Evolutionary conservation across 2,797 vertebrate genomes (phyloP).

Genomic region (Tenualosa thibaudeaui): DNA sequence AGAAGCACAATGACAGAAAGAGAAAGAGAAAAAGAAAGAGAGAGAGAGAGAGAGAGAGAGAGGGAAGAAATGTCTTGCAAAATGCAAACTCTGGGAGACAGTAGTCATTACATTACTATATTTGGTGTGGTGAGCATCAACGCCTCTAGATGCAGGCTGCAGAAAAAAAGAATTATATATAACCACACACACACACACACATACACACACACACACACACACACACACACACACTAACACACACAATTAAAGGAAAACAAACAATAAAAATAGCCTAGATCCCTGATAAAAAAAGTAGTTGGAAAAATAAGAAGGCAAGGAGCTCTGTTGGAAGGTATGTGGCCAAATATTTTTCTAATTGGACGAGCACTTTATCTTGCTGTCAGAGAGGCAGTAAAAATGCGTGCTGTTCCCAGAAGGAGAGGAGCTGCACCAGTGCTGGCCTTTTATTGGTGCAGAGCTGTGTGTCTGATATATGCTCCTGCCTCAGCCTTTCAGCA

Average conservation of each 20-base stretch:
- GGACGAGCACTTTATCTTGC: conserved; percentile 83
- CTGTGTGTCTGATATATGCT: conserved; percentile 76
- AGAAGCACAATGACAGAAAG: conserved; percentile 57
- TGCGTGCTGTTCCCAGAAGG: conserved; percentile 74
- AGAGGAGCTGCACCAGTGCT: conserved; percentile 72
- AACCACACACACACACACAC: conserved; percentile 35
- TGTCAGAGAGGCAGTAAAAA: conserved; percentile 82
- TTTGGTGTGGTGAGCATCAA: conserved; percentile 39
- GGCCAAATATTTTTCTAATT: conserved; percentile 86
- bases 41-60: neutral
- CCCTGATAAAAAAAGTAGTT: conserved; percentile 65
- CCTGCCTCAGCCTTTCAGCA: conserved; percentile 77
- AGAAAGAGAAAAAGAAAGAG: neutral
- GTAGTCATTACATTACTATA: conserved; percentile 47
- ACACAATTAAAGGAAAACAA: conserved; percentile 60
- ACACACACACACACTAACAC: conserved; percentile 27
- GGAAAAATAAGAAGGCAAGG: conserved; percentile 66
- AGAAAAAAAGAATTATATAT: conserved; percentile 59
- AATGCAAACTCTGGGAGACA: conserved; percentile 20
- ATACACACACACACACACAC: conserved; percentile 35
- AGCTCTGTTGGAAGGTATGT: conserved; percentile 73
- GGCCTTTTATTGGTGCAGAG: conserved; percentile 76
- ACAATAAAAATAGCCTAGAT: conserved; percentile 64
- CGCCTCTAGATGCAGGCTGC: conserved; percentile 39
- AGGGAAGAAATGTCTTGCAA: neutral